A percentile compares a stretch with the other conserved stretches of the same genome.
These are phyloP conservation scores for Tupaia tana DNA, from an alignment of 2,113 vertebrate species.

Conservation along the genomic window DNA sequence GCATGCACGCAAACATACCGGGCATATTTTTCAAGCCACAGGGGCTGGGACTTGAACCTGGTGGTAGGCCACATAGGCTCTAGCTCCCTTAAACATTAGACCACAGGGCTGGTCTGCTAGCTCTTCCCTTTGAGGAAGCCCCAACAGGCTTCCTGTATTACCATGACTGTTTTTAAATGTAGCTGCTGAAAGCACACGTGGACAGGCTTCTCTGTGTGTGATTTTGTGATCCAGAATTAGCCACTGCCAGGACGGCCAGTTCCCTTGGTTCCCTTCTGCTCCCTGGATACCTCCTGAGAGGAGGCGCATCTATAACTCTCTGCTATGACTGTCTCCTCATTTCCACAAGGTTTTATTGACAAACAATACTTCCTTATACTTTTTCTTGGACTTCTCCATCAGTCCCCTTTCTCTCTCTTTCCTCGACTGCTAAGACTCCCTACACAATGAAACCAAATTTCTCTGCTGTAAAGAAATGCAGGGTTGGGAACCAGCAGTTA, in stretches of 20 bases:
- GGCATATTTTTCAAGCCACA: too few relatives aligned
- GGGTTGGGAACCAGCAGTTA: too few relatives aligned
- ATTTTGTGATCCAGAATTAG: not conserved
- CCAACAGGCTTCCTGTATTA: not conserved
- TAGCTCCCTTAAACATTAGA: too few relatives aligned
- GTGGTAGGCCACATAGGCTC: too few relatives aligned
- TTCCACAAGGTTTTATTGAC: not conserved
- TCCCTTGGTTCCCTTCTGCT: rapidly evolving
- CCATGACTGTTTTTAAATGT: not conserved
- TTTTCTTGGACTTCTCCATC: not conserved
- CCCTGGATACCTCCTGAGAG: rapidly evolving
- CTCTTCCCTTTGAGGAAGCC: not conserved
- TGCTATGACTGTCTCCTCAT: rapidly evolving
- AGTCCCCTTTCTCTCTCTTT: not conserved
- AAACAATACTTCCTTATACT: not conserved
- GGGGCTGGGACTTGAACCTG: too few relatives aligned
- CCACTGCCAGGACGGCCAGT: not conserved
- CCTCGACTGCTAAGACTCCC: not conserved
- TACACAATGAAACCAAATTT: not conserved
- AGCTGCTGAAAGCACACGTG: not conserved
- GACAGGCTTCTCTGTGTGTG: not conserved
- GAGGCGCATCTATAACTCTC: rapidly evolving
- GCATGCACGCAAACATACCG: too few relatives aligned
- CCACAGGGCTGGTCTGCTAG: too few relatives aligned
- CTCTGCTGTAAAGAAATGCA: not conserved